Conservation (phyloP, 2,888 invertebrate species). For the Plemyria rubiginata region DNA sequence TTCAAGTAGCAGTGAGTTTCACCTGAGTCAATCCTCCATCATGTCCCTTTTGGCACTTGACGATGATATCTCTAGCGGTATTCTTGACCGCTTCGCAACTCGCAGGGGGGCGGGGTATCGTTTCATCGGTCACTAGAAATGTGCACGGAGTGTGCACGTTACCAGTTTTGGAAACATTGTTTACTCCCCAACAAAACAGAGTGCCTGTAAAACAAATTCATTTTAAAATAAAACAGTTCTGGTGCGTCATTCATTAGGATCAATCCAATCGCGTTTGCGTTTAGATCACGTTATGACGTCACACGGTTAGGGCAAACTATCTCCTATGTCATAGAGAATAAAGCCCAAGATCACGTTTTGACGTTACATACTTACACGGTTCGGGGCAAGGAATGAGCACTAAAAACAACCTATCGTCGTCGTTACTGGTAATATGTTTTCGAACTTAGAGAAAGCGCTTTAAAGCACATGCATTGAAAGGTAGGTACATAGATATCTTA, state of each 20-base stretch:
- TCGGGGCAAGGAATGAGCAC: too few species aligned
- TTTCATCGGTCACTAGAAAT: conserved; percentile 72
- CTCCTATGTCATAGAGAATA: too few species aligned
- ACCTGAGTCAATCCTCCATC: conserved; percentile 76
- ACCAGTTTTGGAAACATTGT: conserved; percentile 58
- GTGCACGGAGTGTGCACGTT: conserved; percentile 59
- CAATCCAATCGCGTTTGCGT: too few species aligned
- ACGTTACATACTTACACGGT: too few species aligned
- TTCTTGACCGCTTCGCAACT: conserved; percentile 62
- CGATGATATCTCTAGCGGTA: conserved; percentile 55
- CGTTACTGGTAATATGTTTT: too few species aligned
- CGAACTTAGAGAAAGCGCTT: too few species aligned
- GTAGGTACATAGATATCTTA: conserved; percentile 44
- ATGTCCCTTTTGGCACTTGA: conserved; percentile 69
- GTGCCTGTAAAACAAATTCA: conserved; percentile 43
- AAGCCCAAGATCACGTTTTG: too few species aligned
- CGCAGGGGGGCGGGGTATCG: conserved; percentile 66
- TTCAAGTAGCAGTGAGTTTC: conserved; percentile 1
- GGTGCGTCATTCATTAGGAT: too few species aligned
- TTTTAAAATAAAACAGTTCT: background rate
- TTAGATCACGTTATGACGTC: too few species aligned
- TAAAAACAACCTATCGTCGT: too few species aligned
- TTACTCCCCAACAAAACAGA: conserved; percentile 75
- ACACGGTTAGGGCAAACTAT: too few species aligned
- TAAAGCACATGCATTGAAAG: too few species aligned